Conservation (phyloP, 2,797 vertebrate genomes). For the Trematomus bernacchii region DNA sequence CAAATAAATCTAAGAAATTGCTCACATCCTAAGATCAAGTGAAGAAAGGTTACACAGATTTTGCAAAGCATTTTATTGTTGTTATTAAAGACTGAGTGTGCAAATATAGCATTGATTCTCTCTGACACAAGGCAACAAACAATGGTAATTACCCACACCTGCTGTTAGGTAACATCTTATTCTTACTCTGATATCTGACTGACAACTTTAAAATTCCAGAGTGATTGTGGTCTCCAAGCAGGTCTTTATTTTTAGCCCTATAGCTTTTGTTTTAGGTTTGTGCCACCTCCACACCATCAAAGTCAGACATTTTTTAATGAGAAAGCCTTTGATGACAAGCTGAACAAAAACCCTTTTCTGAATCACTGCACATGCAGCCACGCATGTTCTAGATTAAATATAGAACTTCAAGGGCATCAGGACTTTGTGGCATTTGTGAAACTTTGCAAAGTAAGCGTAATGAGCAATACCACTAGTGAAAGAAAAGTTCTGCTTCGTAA, state of each 20-base stretch:
- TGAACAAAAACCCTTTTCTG: conserved; percentile 49
- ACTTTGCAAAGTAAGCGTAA: conserved; percentile 17
- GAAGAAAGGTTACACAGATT: conserved; percentile 30
- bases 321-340: conserved; percentile 41
- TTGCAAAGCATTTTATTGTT: conserved; percentile 41
- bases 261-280: conserved; percentile 49
- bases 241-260: conserved; percentile 59
- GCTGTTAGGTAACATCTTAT: conserved; percentile 48
- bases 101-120: conserved; percentile 21
- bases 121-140: conserved; percentile 21
- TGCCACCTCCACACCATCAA: conserved; percentile 61
- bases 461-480: conserved; percentile 10
- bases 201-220: conserved; percentile 26
- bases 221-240: conserved; percentile 26
- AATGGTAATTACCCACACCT: conserved; percentile 17
- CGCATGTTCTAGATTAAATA: conserved; percentile 43
- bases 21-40: conserved; percentile 25
- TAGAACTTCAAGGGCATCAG: conserved; percentile 39
- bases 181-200: conserved; percentile 26
- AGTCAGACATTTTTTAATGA: conserved; percentile 52
- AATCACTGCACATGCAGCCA: conserved; percentile 42
- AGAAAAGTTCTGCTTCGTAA: conserved; percentile 15
- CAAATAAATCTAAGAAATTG: conserved; percentile 43
- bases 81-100: conserved; percentile 36
- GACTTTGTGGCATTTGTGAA: conserved; percentile 20